Conservation (phyloP, 2,888 invertebrate genomes). For the Stenodera caucasica region DNA sequence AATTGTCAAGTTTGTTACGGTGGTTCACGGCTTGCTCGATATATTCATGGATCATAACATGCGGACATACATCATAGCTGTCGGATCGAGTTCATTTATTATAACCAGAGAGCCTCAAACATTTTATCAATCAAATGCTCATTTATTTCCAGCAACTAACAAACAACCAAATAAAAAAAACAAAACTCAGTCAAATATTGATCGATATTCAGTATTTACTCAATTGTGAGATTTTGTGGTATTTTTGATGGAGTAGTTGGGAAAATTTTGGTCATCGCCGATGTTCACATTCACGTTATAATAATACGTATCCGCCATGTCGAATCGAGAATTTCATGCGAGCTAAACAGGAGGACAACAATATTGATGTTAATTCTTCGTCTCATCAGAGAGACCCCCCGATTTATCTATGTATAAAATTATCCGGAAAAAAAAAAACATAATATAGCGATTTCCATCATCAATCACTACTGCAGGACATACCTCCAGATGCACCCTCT, state of each 20-base stretch:
- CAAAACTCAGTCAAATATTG: no score
- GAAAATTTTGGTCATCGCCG: constrained; percentile 37
- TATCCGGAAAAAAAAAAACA: no score
- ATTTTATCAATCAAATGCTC: constrained; percentile 44
- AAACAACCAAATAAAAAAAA: no score
- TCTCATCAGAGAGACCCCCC: constrained; percentile 30
- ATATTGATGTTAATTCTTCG: constrained; percentile 43
- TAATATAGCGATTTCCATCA: constrained; percentile 35
- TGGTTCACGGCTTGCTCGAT: constrained; percentile 39
- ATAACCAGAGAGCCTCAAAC: constrained; percentile 41
- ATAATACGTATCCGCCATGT: constrained; percentile 47
- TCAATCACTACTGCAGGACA: constrained; percentile 34
- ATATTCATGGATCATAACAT: constrained; percentile 50
- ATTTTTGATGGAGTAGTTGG: not conserved
- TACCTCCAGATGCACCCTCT: constrained; percentile 33
- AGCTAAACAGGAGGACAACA: constrained; percentile 41
- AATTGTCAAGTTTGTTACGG: constrained; percentile 41
- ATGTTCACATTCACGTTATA: constrained; percentile 46
- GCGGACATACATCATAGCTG: constrained; percentile 50
- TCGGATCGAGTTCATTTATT: constrained; percentile 49
- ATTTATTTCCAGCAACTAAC: constrained; percentile 31
- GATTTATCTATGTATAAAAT: no score
- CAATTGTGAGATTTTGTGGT: not conserved
- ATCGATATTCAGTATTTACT: not conserved
- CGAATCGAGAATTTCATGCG: constrained; percentile 49